These are phyloP conservation scores for Aphodius granarius DNA, from an alignment of 2,888 invertebrate genomes.

Conservation along the genomic window DNA sequence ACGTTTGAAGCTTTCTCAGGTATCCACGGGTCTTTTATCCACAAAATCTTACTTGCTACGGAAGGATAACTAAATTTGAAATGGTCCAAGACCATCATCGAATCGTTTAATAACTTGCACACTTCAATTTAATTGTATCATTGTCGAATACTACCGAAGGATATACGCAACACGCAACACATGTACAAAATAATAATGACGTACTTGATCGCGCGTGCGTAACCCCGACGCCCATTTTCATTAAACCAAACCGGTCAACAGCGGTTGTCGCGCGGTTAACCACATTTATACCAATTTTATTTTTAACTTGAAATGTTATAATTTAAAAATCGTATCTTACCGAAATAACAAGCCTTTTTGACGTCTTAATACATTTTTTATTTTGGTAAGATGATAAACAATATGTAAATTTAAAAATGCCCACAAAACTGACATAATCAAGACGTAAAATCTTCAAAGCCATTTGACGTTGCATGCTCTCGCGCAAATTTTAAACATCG, in stretches of 20 bases:
- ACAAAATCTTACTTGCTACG: constrained; percentile 52
- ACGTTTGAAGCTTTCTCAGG: constrained; percentile 89
- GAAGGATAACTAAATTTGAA: constrained; percentile 51
- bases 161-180: constrained; percentile 44
- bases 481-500: too few relatives aligned
- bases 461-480: too few relatives aligned
- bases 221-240: neutral
- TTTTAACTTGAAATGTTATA: neutral
- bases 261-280: neutral
- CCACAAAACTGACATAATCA: too few relatives aligned
- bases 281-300: neutral
- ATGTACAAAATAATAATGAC: constrained; percentile 39
- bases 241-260: neutral
- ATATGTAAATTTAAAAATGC: too few relatives aligned
- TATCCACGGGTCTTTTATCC: constrained; percentile 68
- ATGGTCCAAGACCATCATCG: constrained; percentile 58
- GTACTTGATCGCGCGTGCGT: constrained; percentile 25
- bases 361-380: neutral
- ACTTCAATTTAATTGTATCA: constrained; percentile 47
- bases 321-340: neutral
- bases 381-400: too few relatives aligned
- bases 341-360: neutral
- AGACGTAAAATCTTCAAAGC: too few relatives aligned
- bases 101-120: constrained; percentile 48
- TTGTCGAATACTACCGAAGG: constrained; percentile 29